Evolutionary conservation across 2,797 vertebrate species (phyloP).

Genomic region (Lindbergichthys nudifrons): DNA sequence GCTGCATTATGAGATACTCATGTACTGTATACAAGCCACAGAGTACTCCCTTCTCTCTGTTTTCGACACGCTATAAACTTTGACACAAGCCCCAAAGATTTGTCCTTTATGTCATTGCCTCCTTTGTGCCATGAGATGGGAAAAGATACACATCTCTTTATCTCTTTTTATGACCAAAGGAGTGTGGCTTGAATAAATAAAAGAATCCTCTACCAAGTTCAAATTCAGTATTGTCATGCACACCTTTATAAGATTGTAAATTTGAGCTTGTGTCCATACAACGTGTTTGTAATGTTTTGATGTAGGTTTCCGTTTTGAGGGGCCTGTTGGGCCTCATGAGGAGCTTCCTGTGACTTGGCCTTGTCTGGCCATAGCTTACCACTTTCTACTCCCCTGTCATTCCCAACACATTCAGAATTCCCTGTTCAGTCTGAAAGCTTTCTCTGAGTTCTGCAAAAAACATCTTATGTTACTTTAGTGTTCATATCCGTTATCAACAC

Average conservation of each 20-base stretch:
- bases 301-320: slow-evolving; percentile 19
- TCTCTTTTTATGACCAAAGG: slow-evolving; percentile 34
- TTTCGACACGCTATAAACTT: slow-evolving; percentile 73
- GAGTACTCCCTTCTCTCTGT: slow-evolving; percentile 65
- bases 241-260: slow-evolving; percentile 17
- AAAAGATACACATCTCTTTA: slow-evolving; percentile 44
- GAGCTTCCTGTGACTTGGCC: slow-evolving; percentile 42
- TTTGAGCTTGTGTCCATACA: slow-evolving; percentile 7
- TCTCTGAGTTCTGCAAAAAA: slow-evolving; percentile 20
- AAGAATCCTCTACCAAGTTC: background rate
- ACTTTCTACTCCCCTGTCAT: slow-evolving; percentile 23
- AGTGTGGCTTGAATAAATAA: slow-evolving; percentile 7
- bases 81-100: slow-evolving; percentile 65
- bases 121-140: slow-evolving; percentile 45
- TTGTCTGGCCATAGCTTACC: slow-evolving; percentile 21
- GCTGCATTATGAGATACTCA: slow-evolving; percentile 73
- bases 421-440: slow-evolving; percentile 21
- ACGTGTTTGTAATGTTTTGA: slow-evolving; percentile 20
- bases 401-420: slow-evolving; percentile 19
- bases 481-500: slow-evolving; percentile 7
- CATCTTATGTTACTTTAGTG: slow-evolving; percentile 23
- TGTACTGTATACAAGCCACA: slow-evolving; percentile 54
- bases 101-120: slow-evolving; percentile 60
- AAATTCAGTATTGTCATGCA: slow-evolving; percentile 11
- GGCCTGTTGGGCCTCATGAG: slow-evolving; percentile 38